Evolutionary conservation across 2,888 invertebrate genomes (phyloP), one percentile per base, ranked within the genome.

Genomic region (Synanthedon andrenaeformis): DNA sequence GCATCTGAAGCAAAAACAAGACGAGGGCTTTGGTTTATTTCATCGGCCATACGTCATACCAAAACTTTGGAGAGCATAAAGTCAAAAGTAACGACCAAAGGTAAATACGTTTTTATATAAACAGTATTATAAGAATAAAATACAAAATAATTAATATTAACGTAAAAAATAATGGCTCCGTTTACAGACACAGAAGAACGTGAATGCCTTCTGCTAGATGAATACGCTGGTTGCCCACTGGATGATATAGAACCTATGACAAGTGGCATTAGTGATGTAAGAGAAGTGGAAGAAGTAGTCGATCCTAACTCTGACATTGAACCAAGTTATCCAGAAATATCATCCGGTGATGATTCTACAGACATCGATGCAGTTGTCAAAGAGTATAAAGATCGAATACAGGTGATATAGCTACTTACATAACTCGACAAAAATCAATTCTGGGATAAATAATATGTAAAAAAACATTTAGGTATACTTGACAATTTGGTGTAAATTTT

Each of bases 321-420:
- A 57, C 91, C 86, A 17, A 90, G 89, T 59, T 89, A 89, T 49
- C 87, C 82, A n/a, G 91, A 91, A n/a, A 59, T 84, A 23, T 81
- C 85, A 3, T 87, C 87, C 2, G 87, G 86, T 23, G 91, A 91
- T 58, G 92, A 91, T 59, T 92, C 92, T 1, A 93, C 93, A 1
- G 94, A 94, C 65, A 93, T 94, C 54, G 94, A 94, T 70, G 92
- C 92, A 1, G 92, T 92, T 13, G 93, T 94, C 0, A 92, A 93
- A 66, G 93, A 93, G 68, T 94, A 93, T 66, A 90, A 90, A 56
- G 93, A 93, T 66, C 90, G 90, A 62, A 88, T 93, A 59, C 91
- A 92, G 79, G 93, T 92, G 72, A 65, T 58, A 23, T 17, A 51
- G 19, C 11, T 52, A 49, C 8, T 28, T 35, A 35, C 10, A 35